Conservation (phyloP, 2,888 invertebrate genomes). For the Unio delphinus region DNA sequence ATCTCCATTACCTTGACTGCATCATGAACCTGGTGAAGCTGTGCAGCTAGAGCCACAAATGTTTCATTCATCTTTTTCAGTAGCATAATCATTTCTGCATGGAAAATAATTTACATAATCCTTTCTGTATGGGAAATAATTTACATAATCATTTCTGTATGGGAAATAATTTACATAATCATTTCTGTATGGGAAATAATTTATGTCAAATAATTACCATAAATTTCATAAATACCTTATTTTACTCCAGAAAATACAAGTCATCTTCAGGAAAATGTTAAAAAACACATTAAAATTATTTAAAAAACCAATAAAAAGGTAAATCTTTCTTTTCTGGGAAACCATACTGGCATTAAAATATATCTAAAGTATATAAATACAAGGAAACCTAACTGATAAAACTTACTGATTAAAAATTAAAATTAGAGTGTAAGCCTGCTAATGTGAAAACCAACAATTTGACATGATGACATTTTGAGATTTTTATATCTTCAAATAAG, state of each 20-base stretch:
- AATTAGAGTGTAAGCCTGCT: too few species aligned
- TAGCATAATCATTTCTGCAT: slow-evolving; percentile 82
- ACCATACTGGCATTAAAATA: neutral
- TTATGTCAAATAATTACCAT: neutral
- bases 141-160: neutral
- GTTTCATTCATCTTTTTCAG: slow-evolving; percentile 89
- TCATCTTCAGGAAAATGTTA: too few species aligned
- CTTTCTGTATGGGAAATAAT: neutral
- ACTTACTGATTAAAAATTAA: too few species aligned
- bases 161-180: neutral
- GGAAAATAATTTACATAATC: neutral
- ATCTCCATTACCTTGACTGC: slow-evolving; percentile 76
- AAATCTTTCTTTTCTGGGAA: neutral
- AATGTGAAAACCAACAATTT: too few species aligned
- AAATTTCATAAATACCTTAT: too few species aligned
- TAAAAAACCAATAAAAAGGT: too few species aligned
- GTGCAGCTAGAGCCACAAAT: slow-evolving; percentile 88
- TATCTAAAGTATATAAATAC: too few species aligned
- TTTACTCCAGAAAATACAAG: too few species aligned
- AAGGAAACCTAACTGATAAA: too few species aligned
- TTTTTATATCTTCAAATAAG: too few species aligned
- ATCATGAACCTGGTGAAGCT: slow-evolving; percentile 84
- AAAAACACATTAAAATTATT: too few species aligned
- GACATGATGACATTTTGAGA: too few species aligned
- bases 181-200: neutral